These are phyloP conservation scores for Takifugu bimaculatus DNA, from an alignment of 2,113 vertebrate species.

Conservation along the genomic window DNA sequence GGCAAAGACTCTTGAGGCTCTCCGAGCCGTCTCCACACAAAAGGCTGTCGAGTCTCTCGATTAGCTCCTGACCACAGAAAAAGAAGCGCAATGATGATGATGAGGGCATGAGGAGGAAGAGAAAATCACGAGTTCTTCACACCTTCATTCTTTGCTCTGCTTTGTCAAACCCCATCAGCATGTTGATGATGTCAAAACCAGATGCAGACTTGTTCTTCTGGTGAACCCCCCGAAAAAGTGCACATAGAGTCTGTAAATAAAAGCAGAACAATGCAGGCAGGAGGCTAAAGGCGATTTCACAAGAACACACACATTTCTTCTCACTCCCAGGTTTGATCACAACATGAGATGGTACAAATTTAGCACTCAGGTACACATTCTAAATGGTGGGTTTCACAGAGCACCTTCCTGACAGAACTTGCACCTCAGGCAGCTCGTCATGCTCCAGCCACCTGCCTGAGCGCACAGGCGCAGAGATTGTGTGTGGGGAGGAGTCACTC, in stretches of 20 bases:
- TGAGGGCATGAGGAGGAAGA: no score
- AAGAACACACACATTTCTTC: no score
- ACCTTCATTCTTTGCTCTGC: conserved; percentile 98
- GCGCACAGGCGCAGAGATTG: no score
- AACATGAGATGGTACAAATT: no score
- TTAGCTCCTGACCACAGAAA: conserved; percentile 80
- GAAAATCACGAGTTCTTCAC: neutral
- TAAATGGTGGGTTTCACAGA: no score
- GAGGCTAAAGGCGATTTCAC: no score
- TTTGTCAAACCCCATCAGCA: conserved; percentile 98
- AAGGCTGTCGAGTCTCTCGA: conserved; percentile 95
- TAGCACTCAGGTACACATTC: no score
- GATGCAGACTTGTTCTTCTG: conserved; percentile 97
- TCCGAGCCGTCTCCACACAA: conserved; percentile 95
- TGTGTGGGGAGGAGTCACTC: no score
- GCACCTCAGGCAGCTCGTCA: no score
- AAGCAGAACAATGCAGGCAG: neutral
- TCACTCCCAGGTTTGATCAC: no score
- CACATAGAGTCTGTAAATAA: conserved; percentile 86
- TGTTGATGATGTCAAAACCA: conserved; percentile 98
- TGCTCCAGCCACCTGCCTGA: no score
- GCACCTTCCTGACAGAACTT: no score
- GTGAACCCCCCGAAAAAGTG: conserved; percentile 94
- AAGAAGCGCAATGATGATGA: conserved; percentile 2
- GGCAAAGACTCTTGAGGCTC: conserved; percentile 95